Conservation (phyloP, 2,113 vertebrate genomes). For the Myrmecophaga tridactyla region DNA sequence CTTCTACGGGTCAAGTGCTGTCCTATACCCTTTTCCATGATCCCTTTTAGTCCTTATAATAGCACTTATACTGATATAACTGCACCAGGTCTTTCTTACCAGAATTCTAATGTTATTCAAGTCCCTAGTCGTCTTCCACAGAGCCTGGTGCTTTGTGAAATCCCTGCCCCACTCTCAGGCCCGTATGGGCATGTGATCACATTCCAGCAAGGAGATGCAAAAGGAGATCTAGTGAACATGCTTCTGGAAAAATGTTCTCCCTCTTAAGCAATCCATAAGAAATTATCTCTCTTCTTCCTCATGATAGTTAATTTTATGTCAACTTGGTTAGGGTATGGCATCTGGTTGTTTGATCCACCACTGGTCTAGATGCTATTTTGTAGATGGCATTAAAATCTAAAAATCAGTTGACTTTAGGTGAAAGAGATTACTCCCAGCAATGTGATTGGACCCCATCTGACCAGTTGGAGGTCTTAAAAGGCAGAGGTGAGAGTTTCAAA, state of each 20-base stretch:
- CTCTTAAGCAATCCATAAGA: not conserved
- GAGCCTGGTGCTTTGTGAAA: not conserved
- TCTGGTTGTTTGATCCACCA: no score
- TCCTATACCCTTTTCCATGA: not conserved
- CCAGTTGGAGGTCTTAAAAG: no score
- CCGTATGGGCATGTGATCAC: not conserved
- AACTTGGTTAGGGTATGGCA: no score
- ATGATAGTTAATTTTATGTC: no score
- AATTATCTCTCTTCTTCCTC: not conserved
- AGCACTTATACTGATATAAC: not conserved
- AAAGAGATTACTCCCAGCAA: no score
- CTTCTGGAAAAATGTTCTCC: not conserved
- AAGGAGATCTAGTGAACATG: not conserved
- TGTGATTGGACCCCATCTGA: no score
- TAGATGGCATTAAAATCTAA: no score
- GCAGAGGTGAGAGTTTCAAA: no score
- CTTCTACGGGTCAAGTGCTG: not conserved
- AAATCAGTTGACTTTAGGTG: no score
- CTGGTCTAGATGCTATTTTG: no score
- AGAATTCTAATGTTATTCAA: not conserved
- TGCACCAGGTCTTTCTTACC: not conserved
- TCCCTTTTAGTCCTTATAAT: not conserved
- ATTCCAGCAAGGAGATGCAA: not conserved
- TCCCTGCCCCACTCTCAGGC: not conserved
- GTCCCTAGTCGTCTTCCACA: not conserved